Conservation (phyloP, 2,888 invertebrate genomes). For the Apamea monoglypha region DNA sequence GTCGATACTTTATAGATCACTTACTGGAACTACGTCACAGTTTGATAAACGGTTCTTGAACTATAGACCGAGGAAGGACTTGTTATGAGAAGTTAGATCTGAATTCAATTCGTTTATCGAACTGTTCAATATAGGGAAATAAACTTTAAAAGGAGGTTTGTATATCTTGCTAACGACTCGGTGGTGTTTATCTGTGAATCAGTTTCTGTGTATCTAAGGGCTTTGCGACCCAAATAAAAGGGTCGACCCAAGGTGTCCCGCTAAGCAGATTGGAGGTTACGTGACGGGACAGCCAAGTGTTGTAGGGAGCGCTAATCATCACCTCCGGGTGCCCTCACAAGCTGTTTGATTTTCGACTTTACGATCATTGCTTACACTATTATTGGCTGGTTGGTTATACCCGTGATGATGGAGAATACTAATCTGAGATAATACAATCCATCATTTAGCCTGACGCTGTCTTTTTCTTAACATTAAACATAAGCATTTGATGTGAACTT, state of each 20-base stretch:
- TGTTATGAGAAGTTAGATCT: slow-evolving; percentile 31
- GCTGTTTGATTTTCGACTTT: slow-evolving; percentile 72
- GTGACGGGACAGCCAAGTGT: slow-evolving; percentile 82
- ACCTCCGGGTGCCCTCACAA: slow-evolving; percentile 68
- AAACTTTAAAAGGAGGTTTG: slow-evolving; percentile 63
- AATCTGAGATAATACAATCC: slow-evolving; percentile 7
- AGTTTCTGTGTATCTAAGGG: slow-evolving; percentile 82
- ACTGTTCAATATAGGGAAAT: slow-evolving; percentile 35
- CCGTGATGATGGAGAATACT: slow-evolving; percentile 26
- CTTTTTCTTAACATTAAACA: background rate
- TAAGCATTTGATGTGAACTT: background rate
- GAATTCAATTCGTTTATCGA: slow-evolving; percentile 41
- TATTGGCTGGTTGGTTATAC: slow-evolving; percentile 32
- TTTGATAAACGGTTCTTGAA: slow-evolving; percentile 47
- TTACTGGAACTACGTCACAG: slow-evolving; percentile 46
- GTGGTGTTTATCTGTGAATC: slow-evolving; percentile 82
- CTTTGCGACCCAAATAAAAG: slow-evolving; percentile 84
- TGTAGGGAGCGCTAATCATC: slow-evolving; percentile 78
- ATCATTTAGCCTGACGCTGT: background rate
- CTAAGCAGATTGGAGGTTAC: slow-evolving; percentile 87
- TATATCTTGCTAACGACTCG: slow-evolving; percentile 76
- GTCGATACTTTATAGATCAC: slow-evolving; percentile 51
- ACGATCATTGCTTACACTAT: slow-evolving; percentile 50
- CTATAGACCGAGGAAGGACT: slow-evolving; percentile 16
- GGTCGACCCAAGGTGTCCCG: slow-evolving; percentile 84